Evolutionary conservation across 2,888 invertebrate species (phyloP).

Genomic region (Pandemis corylana): DNA sequence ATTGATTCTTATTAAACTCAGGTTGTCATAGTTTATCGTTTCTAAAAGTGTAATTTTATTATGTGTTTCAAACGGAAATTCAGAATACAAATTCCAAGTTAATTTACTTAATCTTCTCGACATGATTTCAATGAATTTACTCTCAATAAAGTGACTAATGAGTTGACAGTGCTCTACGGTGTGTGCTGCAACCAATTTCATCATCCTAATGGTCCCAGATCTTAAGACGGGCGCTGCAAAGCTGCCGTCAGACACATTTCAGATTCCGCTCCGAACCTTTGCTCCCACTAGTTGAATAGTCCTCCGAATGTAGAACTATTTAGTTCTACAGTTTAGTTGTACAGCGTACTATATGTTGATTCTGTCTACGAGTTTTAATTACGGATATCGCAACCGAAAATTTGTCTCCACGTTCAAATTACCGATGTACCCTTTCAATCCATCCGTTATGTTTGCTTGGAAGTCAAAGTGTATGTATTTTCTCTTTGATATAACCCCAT

Average conservation of each 20-base stretch:
- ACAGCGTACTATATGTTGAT: not conserved
- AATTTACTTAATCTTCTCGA: not conserved
- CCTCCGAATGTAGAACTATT: not conserved
- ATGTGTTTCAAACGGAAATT: not conserved
- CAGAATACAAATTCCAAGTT: not conserved
- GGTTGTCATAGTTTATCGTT: not conserved
- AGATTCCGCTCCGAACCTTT: slow-evolving; percentile 17
- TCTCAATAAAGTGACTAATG: not conserved
- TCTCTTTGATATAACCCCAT: not conserved
- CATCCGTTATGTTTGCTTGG: too few relatives aligned
- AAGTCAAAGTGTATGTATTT: too few relatives aligned
- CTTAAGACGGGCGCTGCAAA: not conserved
- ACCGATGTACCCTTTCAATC: too few relatives aligned
- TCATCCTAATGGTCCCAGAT: not conserved
- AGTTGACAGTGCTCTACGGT: not conserved
- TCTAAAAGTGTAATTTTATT: not conserved
- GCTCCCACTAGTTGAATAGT: slow-evolving; percentile 4
- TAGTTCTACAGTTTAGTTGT: not conserved
- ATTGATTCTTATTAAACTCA: not conserved
- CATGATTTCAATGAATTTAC: not conserved
- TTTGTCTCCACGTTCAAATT: not conserved
- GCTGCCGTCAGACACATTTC: not conserved
- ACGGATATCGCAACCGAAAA: not conserved
- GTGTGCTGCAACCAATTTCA: not conserved
- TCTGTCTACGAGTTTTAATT: not conserved